Evolutionary conservation across 2,888 invertebrate species (phyloP).

Genomic region (Acheta domesticus): DNA sequence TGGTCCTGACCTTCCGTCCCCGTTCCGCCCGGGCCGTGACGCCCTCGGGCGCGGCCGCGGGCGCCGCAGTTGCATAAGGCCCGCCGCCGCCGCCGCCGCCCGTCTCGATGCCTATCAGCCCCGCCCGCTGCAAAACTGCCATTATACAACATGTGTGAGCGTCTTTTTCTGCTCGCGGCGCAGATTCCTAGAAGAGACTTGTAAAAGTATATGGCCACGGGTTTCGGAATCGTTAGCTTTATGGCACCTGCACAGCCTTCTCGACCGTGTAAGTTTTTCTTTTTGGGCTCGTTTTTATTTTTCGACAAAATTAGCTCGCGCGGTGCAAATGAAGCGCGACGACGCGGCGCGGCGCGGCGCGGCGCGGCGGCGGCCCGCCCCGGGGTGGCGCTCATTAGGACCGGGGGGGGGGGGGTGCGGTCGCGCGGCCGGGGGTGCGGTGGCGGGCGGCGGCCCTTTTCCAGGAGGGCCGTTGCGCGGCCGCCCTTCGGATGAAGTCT

Average conservation of each 20-base stretch:
- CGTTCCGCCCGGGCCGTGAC: background rate
- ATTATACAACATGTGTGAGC: conserved; percentile 1
- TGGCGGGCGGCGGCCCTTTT: too few relatives aligned
- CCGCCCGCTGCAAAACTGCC: conserved; percentile 9
- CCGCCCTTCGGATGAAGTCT: too few relatives aligned
- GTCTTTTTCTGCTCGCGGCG: background rate
- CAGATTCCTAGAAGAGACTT: conserved; percentile 18
- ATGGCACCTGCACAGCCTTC: conserved; percentile 18
- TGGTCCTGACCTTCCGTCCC: background rate
- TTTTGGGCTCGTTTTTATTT: background rate
- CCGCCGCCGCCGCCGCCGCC: background rate
- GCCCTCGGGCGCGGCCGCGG: background rate
- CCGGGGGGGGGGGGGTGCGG: too few relatives aligned
- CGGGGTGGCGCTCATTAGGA: too few relatives aligned
- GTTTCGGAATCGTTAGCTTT: conserved; percentile 1
- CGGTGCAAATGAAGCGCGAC: background rate
- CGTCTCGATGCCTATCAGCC: background rate
- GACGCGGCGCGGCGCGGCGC: too few relatives aligned
- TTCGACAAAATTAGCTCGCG: background rate
- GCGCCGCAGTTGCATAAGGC: background rate
- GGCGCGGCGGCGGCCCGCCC: too few relatives aligned
- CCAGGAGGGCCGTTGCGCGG: too few relatives aligned
- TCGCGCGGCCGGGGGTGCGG: too few relatives aligned
- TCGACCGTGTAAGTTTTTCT: background rate
- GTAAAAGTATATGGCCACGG: conserved; percentile 18